These are phyloP conservation scores for Bathynomus jamesi DNA, from an alignment of 1,140 invertebrate species.

Conservation along the genomic window DNA sequence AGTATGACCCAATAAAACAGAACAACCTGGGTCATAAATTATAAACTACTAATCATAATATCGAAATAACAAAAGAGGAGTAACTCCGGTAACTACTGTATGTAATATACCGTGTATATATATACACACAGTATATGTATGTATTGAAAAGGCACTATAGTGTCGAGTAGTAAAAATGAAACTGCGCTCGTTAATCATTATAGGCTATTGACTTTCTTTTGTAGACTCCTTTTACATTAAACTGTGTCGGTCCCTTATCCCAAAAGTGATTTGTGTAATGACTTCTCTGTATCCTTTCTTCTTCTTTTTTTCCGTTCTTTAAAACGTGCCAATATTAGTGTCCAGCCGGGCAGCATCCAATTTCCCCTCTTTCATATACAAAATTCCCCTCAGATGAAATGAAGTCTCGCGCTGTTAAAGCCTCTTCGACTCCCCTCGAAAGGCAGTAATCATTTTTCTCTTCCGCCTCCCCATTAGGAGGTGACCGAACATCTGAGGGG, in stretches of 20 bases:
- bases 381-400: background rate
- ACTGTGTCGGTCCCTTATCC: background rate
- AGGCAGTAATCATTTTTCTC: background rate
- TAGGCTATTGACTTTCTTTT: no score
- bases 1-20: no score
- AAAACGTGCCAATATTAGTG: background rate
- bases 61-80: no score
- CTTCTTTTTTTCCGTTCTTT: background rate
- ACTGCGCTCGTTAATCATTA: no score
- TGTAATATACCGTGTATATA: no score
- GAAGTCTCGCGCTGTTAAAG: background rate
- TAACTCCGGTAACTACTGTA: no score
- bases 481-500: background rate
- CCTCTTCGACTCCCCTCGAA: background rate
- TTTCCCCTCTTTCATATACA: background rate
- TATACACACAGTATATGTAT: no score
- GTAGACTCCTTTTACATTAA: background rate
- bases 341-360: background rate
- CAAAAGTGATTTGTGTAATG: background rate
- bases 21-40: no score
- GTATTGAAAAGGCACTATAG: no score
- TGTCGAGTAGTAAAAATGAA: no score
- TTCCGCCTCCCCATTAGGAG: background rate
- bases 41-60: no score
- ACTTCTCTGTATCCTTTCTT: background rate